A percentile compares a stretch with the other conserved stretches of the same genome.
Conservation (phyloP, 2,888 invertebrate species). For the Laspeyria flexula region DNA sequence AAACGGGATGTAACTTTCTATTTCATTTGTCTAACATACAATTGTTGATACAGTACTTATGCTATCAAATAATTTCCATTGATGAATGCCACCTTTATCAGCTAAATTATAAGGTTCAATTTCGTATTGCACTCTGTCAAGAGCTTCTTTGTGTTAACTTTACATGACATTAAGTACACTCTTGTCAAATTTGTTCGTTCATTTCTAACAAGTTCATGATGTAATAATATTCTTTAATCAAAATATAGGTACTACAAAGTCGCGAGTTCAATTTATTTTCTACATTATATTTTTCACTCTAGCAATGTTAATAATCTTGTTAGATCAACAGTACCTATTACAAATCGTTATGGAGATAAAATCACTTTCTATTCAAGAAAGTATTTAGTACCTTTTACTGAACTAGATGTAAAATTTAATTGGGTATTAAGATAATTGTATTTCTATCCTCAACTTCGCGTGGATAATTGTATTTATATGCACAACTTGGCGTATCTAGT, state of each 20-base stretch:
- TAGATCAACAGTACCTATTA: slow-evolving; percentile 15
- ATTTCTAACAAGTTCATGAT: slow-evolving; percentile 57
- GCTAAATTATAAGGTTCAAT: slow-evolving; percentile 25
- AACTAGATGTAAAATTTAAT: background rate
- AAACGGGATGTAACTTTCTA: slow-evolving; percentile 58
- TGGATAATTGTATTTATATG: too few species aligned
- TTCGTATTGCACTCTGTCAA: slow-evolving; percentile 1
- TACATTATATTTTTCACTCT: slow-evolving; percentile 21
- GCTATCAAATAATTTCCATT: background rate
- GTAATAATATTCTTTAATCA: slow-evolving; percentile 21
- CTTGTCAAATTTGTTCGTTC: slow-evolving; percentile 59
- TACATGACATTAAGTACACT: slow-evolving; percentile 64
- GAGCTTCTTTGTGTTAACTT: background rate
- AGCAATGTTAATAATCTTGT: slow-evolving; percentile 16
- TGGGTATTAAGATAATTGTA: background rate
- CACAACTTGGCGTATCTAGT: too few species aligned
- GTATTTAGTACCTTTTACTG: background rate
- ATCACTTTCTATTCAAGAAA: slow-evolving; percentile 4
- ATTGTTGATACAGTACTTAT: slow-evolving; percentile 34
- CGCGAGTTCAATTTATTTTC: slow-evolving; percentile 37
- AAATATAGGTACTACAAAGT: slow-evolving; percentile 31
- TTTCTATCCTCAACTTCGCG: too few species aligned
- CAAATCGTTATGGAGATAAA: slow-evolving; percentile 16
- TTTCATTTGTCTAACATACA: slow-evolving; percentile 63
- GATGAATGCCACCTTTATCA: slow-evolving; percentile 21